Evolutionary conservation across 2,797 vertebrate genomes (phyloP).

Genomic region (Dryobates pubescens): DNA sequence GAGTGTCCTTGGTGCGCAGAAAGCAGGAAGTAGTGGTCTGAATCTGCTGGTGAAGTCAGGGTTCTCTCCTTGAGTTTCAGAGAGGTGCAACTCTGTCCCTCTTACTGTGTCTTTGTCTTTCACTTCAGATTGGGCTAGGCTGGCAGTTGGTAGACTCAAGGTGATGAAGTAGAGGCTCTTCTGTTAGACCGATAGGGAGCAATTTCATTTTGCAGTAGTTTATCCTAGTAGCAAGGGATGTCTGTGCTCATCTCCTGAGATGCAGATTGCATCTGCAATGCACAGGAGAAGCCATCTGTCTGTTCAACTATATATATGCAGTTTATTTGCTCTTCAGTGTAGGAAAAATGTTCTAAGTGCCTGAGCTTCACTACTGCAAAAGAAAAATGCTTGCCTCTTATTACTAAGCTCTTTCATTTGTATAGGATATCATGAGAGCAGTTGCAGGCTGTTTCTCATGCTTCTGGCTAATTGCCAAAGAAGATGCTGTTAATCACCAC

Average conservation of each 20-base stretch:
- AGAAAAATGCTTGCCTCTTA: conserved; percentile 9
- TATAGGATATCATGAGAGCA: conserved; percentile 9
- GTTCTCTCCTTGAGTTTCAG: neutral
- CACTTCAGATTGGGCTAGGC: neutral
- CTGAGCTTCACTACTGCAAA: neutral
- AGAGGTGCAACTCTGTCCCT: neutral
- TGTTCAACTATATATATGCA: neutral
- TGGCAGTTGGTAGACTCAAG: neutral
- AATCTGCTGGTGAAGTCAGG: neutral
- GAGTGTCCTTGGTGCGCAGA: neutral
- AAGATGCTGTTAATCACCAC: conserved; percentile 7
- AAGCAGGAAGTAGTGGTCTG: neutral
- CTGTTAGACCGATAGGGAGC: neutral
- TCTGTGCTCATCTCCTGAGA: neutral
- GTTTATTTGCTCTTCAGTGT: neutral
- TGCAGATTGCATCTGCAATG: neutral
- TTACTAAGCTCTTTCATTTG: conserved; percentile 30
- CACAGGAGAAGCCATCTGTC: neutral
- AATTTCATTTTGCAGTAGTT: neutral
- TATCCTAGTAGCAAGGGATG: neutral
- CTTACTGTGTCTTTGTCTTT: neutral
- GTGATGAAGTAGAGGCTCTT: neutral
- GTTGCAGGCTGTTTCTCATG: conserved; percentile 8
- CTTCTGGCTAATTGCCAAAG: conserved; percentile 38
- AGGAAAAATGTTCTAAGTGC: neutral